Evolutionary conservation across 2,113 vertebrate genomes (phyloP).

Genomic region (Cheirogaleus medius): DNA sequence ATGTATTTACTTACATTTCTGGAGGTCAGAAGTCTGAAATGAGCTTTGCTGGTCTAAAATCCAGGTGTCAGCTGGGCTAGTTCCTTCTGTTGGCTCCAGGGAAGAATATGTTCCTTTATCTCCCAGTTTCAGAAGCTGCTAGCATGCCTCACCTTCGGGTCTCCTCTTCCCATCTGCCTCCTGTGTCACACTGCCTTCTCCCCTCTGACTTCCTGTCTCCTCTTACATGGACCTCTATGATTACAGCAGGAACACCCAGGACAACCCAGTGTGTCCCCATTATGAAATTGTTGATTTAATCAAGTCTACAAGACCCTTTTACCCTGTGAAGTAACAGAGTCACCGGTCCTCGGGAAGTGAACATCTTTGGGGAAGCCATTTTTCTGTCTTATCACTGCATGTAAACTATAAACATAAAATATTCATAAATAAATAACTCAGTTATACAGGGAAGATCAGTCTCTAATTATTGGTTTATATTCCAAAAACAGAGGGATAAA

Average conservation of each 20-base stretch:
- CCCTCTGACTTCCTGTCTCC: too few species aligned
- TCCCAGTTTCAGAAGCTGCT: not conserved
- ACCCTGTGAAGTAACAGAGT: not conserved
- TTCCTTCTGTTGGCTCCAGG: not conserved
- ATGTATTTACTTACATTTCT: not conserved
- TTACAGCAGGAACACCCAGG: not conserved
- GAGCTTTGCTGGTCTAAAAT: not conserved
- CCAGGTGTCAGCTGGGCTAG: accelerated
- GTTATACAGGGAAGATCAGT: too few species aligned
- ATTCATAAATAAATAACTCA: not conserved
- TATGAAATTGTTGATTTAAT: not conserved
- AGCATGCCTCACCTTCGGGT: accelerated
- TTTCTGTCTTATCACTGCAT: not conserved
- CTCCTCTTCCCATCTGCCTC: not conserved
- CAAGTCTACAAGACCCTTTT: not conserved
- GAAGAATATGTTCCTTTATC: accelerated
- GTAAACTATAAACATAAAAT: not conserved
- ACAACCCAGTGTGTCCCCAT: too few species aligned
- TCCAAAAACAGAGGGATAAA: not conserved
- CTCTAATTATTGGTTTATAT: not conserved
- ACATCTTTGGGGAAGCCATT: not conserved
- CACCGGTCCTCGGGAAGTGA: not conserved
- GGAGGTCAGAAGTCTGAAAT: not conserved
- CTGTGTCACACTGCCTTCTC: accelerated
- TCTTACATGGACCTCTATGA: not conserved